phyloP scores from a whole-genome alignment of 2,888 invertebrate species.

The Lochmaea capreae region DNA sequence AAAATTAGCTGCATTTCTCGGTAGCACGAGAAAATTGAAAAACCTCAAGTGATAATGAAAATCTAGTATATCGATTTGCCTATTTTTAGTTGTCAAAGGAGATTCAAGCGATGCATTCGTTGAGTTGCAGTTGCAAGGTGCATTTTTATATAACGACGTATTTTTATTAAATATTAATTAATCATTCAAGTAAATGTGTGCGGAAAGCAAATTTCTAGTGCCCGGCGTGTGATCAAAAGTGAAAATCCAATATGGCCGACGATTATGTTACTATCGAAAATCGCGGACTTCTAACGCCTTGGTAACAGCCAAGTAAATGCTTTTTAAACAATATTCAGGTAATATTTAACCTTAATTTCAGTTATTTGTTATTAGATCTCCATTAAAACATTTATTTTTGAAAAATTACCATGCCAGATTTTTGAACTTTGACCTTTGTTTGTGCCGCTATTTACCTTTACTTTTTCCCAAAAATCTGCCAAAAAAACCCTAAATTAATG shows the following conservation, averaged over 20 bases:
- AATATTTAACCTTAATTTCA: constrained; percentile 47
- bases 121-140: constrained; percentile 43
- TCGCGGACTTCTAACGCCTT: constrained; percentile 59
- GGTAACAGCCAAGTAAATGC: constrained; percentile 57
- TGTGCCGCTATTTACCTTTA: constrained; percentile 37
- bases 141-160: constrained; percentile 27
- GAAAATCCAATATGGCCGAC: constrained; percentile 67
- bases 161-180: constrained; percentile 34
- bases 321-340: constrained; percentile 53
- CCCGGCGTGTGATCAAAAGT: constrained; percentile 62
- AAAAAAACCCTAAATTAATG: neutral
- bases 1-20: constrained; percentile 37
- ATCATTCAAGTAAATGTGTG: constrained; percentile 27
- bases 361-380: constrained; percentile 20
- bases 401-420: constrained; percentile 28
- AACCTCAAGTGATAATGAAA: constrained; percentile 57
- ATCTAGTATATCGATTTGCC: constrained; percentile 59
- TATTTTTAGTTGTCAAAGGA: constrained; percentile 58
- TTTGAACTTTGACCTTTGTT: constrained; percentile 61
- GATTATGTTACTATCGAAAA: constrained; percentile 59
- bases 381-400: constrained; percentile 14
- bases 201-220: constrained; percentile 32
- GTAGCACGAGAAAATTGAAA: constrained; percentile 35
- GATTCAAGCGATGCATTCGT: constrained; percentile 48
- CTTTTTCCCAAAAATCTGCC: constrained; percentile 27